Percentiles rank a stretch among this genome's conserved stretches.
phyloP scores from a whole-genome alignment of 2,113 vertebrate genomes.

The Plotosus lineatus region DNA sequence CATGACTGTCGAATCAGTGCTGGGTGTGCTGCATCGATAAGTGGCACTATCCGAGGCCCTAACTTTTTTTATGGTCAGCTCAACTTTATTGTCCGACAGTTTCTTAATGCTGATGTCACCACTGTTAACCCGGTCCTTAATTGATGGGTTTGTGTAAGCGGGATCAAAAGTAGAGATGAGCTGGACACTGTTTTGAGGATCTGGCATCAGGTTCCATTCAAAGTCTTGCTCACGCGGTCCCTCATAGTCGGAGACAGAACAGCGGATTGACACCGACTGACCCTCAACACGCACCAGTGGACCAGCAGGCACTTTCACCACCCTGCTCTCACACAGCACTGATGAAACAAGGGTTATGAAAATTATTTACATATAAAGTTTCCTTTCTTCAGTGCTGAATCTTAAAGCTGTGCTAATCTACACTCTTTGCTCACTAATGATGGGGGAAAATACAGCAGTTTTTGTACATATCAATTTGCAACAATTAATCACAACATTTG shows the following conservation, averaged over 20 bases:
- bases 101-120: conserved; percentile 72
- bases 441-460: background rate
- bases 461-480: too few relatives aligned
- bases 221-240: conserved; percentile 91
- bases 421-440: background rate
- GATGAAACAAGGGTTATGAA: conserved; percentile 29
- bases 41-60: conserved; percentile 73
- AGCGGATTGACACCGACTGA: conserved; percentile 82
- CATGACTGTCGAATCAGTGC: conserved; percentile 79
- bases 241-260: conserved; percentile 83
- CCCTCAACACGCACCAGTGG: conserved; percentile 84
- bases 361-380: background rate
- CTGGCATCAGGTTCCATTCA: conserved; percentile 75
- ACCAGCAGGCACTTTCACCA: conserved; percentile 82
- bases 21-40: conserved; percentile 82
- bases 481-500: too few relatives aligned
- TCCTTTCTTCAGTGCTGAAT: background rate
- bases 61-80: conserved; percentile 75
- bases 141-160: conserved; percentile 67
- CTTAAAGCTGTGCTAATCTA: background rate
- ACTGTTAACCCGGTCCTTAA: conserved; percentile 67
- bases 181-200: conserved; percentile 42
- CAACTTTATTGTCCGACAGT: conserved; percentile 69
- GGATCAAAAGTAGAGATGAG: conserved; percentile 80
- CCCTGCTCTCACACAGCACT: conserved; percentile 76